Conservation (phyloP, 2,113 vertebrate genomes). For the Trichechus manatus region DNA sequence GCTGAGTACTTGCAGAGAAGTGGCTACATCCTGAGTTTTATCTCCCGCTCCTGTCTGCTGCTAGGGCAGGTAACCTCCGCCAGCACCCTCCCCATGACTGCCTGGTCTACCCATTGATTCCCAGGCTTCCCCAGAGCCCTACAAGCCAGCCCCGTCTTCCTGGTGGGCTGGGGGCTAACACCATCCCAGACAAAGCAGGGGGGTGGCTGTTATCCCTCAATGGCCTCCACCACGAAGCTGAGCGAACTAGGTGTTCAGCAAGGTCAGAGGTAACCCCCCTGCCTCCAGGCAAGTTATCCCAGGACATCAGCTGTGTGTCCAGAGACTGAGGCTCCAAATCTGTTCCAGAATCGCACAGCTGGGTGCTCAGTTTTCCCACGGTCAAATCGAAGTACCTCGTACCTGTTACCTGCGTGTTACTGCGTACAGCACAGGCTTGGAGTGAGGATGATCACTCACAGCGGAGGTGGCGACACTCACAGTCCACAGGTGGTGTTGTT, state of each 20-base stretch:
- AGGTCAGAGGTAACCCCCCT: neutral
- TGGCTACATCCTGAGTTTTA: neutral
- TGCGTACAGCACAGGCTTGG: neutral
- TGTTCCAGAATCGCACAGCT: conserved; percentile 1
- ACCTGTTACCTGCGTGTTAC: neutral
- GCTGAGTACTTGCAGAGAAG: neutral
- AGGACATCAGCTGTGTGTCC: neutral
- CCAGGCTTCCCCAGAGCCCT: neutral
- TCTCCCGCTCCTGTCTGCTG: neutral
- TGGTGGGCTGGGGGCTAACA: neutral
- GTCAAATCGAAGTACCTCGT: neutral
- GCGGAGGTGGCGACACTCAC: rapidly evolving
- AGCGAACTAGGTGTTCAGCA: neutral
- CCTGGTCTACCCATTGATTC: neutral
- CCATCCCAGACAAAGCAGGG: neutral
- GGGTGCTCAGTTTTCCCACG: neutral
- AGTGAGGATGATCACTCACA: neutral
- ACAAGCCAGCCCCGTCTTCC: neutral
- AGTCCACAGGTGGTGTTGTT: neutral
- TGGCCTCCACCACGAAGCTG: neutral
- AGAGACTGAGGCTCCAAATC: neutral
- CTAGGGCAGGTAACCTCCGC: neutral
- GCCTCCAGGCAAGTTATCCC: neutral
- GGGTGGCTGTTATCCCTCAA: no score
- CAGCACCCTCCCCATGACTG: neutral